These are phyloP conservation scores for Thereva unica DNA, from an alignment of 2,888 invertebrate genomes.

Conservation along the genomic window DNA sequence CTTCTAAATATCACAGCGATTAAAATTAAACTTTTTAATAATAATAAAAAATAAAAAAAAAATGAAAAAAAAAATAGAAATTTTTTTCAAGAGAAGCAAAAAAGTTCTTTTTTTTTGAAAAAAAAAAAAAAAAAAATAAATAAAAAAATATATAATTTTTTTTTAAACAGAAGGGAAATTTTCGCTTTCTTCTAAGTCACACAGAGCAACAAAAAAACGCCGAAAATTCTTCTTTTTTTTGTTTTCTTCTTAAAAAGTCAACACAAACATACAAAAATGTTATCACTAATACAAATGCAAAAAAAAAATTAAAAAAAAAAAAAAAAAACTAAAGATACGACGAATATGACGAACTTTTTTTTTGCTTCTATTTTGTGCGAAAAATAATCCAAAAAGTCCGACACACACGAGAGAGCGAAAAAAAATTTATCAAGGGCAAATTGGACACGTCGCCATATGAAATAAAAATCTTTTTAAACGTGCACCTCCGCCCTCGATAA, in stretches of 20 bases:
- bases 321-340: conserved; percentile 10
- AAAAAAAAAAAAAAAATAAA: conserved; percentile 18
- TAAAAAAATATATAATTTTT: conserved; percentile 16
- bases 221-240: conserved; percentile 8
- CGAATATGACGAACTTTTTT: conserved; percentile 27
- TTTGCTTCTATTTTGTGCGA: conserved; percentile 26
- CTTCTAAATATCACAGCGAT: neutral
- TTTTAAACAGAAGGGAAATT: neutral
- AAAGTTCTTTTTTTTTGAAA: conserved; percentile 11
- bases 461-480: conserved; percentile 36
- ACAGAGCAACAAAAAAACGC: neutral
- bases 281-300: conserved; percentile 32
- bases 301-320: conserved; percentile 16
- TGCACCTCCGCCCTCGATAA: conserved; percentile 44
- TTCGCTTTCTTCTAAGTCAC: conserved; percentile 11
- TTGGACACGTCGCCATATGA: conserved; percentile 47
- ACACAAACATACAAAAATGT: conserved; percentile 28
- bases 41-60: conserved; percentile 15
- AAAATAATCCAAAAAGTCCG: conserved; percentile 40
- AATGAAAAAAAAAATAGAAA: neutral
- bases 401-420: conserved; percentile 39
- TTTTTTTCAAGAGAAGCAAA: conserved; percentile 1
- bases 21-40: neutral
- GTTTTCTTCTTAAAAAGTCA: too few species aligned
- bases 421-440: conserved; percentile 48